Percentiles rank a stretch among this genome's conserved stretches.
phyloP scores from a whole-genome alignment of 2,113 vertebrate species.

The Nerophis lumbriciformis region DNA sequence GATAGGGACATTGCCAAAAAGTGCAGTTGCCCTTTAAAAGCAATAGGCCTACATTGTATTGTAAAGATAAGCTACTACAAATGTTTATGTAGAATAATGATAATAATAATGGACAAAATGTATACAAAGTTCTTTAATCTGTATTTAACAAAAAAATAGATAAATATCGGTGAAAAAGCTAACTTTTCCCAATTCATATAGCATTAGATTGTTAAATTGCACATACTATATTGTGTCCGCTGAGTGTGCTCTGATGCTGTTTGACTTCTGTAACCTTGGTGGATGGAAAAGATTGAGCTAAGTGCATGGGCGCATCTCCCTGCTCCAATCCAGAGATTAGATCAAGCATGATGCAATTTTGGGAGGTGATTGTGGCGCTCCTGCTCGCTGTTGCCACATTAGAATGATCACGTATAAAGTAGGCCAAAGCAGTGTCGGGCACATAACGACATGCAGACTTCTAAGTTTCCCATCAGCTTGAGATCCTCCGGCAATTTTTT shows the following conservation, averaged over 20 bases:
- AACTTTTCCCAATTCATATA: neutral
- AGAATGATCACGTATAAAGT: constrained; percentile 39
- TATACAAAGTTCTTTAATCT: too few species aligned
- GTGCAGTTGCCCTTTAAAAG: too few species aligned
- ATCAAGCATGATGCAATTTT: constrained; percentile 27
- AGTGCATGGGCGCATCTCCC: constrained; percentile 5
- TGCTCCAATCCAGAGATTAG: constrained; percentile 5
- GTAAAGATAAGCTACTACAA: too few species aligned
- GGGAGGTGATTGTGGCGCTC: constrained; percentile 10
- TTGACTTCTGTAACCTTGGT: neutral
- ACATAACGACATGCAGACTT: constrained; percentile 32
- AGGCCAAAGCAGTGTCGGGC: constrained; percentile 28
- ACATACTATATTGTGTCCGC: neutral
- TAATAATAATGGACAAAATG: too few species aligned
- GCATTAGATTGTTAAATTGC: neutral
- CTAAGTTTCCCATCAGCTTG: constrained; percentile 39
- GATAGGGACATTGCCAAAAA: too few species aligned
- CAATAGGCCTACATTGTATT: too few species aligned
- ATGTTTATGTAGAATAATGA: too few species aligned
- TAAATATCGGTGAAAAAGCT: neutral
- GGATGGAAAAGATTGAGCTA: neutral
- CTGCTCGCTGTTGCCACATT: constrained; percentile 33
- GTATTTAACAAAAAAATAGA: too few species aligned
- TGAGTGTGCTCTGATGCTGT: neutral
- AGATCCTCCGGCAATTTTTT: constrained; percentile 30